Conservation (phyloP, 2,113 vertebrate species). For the Sinocyclocheilus rhinocerous region DNA sequence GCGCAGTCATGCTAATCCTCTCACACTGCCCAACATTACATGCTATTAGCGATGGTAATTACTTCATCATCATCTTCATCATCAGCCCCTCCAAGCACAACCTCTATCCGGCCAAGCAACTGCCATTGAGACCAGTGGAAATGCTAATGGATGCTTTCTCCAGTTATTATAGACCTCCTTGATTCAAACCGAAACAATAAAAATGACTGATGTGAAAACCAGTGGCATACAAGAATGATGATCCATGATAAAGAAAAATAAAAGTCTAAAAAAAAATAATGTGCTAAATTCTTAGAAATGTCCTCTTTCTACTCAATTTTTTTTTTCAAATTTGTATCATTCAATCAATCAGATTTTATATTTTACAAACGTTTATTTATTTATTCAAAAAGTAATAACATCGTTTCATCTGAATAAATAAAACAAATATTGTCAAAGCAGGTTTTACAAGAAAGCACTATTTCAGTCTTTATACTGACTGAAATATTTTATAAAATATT, state of each 20-base stretch:
- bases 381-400: neutral
- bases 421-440: too few species aligned
- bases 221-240: neutral
- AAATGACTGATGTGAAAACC: neutral
- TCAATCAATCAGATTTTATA: too few species aligned
- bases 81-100: neutral
- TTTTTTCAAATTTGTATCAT: too few species aligned
- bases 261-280: too few species aligned
- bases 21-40: slow-evolving; percentile 42
- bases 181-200: neutral
- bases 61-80: slow-evolving; percentile 28
- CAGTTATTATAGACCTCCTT: neutral
- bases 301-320: neutral
- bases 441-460: neutral
- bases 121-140: neutral
- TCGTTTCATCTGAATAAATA: neutral
- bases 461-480: neutral
- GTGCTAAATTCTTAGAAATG: neutral
- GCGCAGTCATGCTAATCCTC: slow-evolving; percentile 12
- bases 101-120: neutral
- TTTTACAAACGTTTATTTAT: too few species aligned
- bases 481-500: neutral
- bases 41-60: slow-evolving; percentile 54
- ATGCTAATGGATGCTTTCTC: neutral
- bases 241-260: too few species aligned